Percentiles rank a stretch among this genome's conserved stretches.
Conservation (phyloP, 2,113 vertebrate species). For the Nothoprocta perdicaria region DNA sequence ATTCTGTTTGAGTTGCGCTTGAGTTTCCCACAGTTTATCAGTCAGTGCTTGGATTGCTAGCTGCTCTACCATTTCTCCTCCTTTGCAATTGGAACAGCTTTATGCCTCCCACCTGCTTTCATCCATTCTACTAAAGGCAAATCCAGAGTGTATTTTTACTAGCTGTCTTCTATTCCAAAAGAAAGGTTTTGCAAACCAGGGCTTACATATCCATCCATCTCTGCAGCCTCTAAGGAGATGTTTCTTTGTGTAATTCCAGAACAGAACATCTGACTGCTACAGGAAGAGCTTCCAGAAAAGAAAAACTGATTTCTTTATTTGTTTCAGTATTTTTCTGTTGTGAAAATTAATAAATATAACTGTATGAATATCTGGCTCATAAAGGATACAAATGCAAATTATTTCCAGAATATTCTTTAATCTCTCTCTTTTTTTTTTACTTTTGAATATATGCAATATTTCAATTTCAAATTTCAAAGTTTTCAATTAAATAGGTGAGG, state of each 20-base stretch:
- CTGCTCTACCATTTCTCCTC: neutral
- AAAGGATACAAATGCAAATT: neutral
- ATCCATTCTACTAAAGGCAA: neutral
- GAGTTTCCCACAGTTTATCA: neutral
- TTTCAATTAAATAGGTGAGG: slow-evolving; percentile 15
- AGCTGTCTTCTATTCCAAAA: neutral
- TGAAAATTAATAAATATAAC: slow-evolving; percentile 6
- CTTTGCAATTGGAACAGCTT: neutral
- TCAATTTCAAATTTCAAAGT: no score
- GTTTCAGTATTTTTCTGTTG: slow-evolving; percentile 24
- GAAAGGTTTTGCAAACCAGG: neutral
- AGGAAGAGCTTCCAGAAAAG: slow-evolving; percentile 4
- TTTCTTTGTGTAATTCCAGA: neutral
- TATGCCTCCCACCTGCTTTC: neutral
- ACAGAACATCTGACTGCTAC: slow-evolving; percentile 4
- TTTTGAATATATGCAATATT: slow-evolving; percentile 3
- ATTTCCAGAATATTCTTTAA: slow-evolving; percentile 4
- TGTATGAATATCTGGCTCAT: neutral
- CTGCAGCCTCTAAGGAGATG: neutral
- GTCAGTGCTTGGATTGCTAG: neutral
- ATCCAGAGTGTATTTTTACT: neutral
- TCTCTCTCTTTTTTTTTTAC: neutral
- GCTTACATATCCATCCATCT: neutral
- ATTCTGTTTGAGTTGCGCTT: neutral
- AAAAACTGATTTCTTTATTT: neutral